phyloP scores from a whole-genome alignment of 1,140 invertebrate genomes.

The Achatina immaculata region DNA sequence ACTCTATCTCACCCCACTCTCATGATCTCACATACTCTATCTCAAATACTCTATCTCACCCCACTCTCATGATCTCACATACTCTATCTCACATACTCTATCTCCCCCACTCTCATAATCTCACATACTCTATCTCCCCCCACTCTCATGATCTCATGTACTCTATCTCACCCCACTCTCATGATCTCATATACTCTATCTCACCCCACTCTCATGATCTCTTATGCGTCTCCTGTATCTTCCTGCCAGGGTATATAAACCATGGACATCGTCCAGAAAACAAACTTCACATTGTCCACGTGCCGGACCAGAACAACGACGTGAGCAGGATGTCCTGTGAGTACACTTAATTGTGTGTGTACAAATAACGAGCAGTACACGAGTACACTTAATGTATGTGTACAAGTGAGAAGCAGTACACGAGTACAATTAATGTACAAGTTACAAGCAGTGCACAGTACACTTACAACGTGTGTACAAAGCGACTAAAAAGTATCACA shows the following conservation, averaged over 20 bases:
- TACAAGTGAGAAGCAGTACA: too few species aligned
- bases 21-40: too few species aligned
- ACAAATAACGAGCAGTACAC: too few species aligned
- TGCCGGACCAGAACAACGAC: slow-evolving; percentile 41
- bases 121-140: background rate
- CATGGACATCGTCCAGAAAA: slow-evolving; percentile 34
- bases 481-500: too few species aligned
- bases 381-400: too few species aligned
- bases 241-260: slow-evolving; percentile 38
- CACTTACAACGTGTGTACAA: too few species aligned
- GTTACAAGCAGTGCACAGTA: too few species aligned
- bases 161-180: background rate
- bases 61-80: too few species aligned
- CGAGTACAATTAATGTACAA: too few species aligned
- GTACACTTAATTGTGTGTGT: background rate
- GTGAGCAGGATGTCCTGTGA: slow-evolving; percentile 21
- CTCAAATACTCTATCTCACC: too few species aligned
- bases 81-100: background rate
- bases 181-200: background rate
- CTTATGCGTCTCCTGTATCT: background rate
- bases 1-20: too few species aligned
- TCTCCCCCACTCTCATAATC: background rate
- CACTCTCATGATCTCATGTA: background rate
- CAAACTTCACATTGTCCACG: slow-evolving; percentile 40
- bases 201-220: background rate